Conservation (phyloP, 2,888 invertebrate species). For the Apamea monoglypha region DNA sequence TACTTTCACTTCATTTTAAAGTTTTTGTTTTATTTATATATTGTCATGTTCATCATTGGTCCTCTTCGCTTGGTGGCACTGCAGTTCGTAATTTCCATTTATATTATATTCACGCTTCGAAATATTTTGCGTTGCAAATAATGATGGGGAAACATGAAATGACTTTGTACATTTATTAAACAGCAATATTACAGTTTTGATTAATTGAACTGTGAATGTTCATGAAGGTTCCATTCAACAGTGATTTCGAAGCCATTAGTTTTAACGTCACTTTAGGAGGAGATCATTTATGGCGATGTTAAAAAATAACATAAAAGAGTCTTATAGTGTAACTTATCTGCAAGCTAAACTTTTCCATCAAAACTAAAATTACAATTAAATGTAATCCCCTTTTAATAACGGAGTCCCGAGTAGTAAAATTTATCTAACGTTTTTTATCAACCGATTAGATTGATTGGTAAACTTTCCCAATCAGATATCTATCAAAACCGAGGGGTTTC, state of each 20-base stretch:
- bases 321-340: not conserved
- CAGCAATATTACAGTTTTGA: conserved; percentile 15
- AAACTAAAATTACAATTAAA: conserved; percentile 30
- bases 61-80: not conserved
- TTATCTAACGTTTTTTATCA: conserved; percentile 38
- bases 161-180: conserved; percentile 37
- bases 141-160: conserved; percentile 36
- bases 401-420: not conserved
- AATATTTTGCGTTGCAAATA: conserved; percentile 38
- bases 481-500: conserved; percentile 23
- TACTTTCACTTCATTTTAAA: conserved; percentile 56
- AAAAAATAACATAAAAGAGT: not conserved
- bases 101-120: conserved; percentile 28
- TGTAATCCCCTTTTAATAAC: not conserved
- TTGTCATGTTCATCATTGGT: not conserved
- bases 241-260: not conserved
- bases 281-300: not conserved
- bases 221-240: conserved; percentile 19
- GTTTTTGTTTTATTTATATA: conserved; percentile 32
- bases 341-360: not conserved
- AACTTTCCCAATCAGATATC: conserved; percentile 54
- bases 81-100: conserved; percentile 40
- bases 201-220: conserved; percentile 26
- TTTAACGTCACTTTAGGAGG: not conserved
- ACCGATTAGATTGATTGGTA: conserved; percentile 34